Evolutionary conservation across 1,140 invertebrate species (phyloP).

Genomic region (Solen grandis): DNA sequence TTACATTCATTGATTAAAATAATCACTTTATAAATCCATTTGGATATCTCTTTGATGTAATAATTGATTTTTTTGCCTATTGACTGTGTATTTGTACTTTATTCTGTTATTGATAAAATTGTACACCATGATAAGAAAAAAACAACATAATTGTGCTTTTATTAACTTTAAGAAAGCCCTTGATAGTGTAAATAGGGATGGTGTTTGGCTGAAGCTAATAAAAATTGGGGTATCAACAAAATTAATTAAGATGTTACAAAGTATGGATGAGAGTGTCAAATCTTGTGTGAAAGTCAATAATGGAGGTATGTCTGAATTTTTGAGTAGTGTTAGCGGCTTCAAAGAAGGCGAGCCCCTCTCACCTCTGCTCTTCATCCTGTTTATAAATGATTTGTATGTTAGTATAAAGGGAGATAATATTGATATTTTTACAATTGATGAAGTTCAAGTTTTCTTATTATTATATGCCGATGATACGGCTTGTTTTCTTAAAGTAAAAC

Average conservation of each 20-base stretch:
- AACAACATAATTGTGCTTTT: conserved; percentile 5
- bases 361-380: conserved; percentile 32
- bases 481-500: not conserved
- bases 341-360: too few relatives aligned
- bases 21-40: too few relatives aligned
- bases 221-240: not conserved
- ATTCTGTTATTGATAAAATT: conserved; percentile 6
- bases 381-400: conserved; percentile 46
- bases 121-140: conserved; percentile 15
- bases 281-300: conserved; percentile 9
- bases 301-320: conserved; percentile 15
- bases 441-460: too few relatives aligned
- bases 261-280: conserved; percentile 17
- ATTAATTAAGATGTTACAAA: conserved; percentile 20
- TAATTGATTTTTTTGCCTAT: too few relatives aligned
- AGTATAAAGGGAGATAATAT: too few relatives aligned
- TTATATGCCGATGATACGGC: conserved; percentile 38
- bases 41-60: too few relatives aligned
- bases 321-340: conserved; percentile 2
- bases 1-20: too few relatives aligned
- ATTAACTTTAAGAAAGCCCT: too few relatives aligned
- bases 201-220: conserved; percentile 31
- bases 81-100: conserved; percentile 35
- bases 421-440: too few relatives aligned
- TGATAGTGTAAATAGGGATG: too few relatives aligned